Percentiles rank a stretch among this genome's conserved stretches.
These are phyloP conservation scores for Phylloscopus collybita DNA, from an alignment of 2,797 vertebrate species.

Conservation along the genomic window DNA sequence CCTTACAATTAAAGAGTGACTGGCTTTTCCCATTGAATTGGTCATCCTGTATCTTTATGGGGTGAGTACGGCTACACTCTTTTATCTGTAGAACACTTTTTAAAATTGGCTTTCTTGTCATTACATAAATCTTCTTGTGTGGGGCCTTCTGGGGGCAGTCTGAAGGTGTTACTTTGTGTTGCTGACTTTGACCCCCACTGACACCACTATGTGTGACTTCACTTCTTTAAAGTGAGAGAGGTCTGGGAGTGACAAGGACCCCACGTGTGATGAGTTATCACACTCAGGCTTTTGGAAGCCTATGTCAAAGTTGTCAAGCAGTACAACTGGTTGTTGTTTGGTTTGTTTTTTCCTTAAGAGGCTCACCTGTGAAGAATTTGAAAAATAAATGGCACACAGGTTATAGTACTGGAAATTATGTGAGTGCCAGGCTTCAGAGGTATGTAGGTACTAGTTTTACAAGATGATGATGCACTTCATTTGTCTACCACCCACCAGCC, in stretches of 20 bases:
- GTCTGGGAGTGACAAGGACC: background rate
- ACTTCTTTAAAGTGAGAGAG: background rate
- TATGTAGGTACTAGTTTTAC: background rate
- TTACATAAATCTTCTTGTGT: background rate
- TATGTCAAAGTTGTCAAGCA: background rate
- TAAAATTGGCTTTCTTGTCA: background rate
- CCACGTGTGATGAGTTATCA: background rate
- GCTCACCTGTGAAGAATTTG: background rate
- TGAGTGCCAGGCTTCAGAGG: background rate
- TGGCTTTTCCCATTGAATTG: constrained; percentile 6
- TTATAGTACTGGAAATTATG: background rate
- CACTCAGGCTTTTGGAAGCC: background rate
- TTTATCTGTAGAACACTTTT: background rate
- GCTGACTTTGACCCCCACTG: background rate
- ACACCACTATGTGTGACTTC: accelerated
- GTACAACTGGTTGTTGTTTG: background rate
- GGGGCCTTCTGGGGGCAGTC: accelerated
- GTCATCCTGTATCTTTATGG: background rate
- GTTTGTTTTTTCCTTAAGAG: background rate
- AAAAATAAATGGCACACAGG: background rate
- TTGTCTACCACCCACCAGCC: background rate
- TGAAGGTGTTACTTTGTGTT: background rate
- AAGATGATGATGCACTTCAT: background rate
- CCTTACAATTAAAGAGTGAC: background rate
- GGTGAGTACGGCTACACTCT: background rate